phyloP scores from a whole-genome alignment of 2,113 vertebrate genomes.

The Porphyrio hochstetteri region DNA sequence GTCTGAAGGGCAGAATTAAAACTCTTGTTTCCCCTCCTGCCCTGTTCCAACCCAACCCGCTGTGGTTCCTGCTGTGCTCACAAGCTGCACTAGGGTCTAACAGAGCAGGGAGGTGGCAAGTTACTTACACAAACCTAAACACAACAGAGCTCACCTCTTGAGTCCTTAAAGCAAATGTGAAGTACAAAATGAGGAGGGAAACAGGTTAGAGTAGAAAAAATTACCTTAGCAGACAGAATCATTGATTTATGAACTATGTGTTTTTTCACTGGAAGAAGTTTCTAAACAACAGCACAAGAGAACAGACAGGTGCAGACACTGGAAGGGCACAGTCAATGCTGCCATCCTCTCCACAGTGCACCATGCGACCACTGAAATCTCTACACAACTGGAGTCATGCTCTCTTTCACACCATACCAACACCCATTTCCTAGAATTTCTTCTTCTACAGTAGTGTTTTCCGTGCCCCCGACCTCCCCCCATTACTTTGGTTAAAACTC shows the following conservation, averaged over 20 bases:
- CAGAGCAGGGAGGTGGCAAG: background rate
- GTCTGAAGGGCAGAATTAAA: background rate
- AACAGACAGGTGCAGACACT: background rate
- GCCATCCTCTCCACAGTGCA: background rate
- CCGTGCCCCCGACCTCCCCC: too few relatives aligned
- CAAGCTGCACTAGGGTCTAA: background rate
- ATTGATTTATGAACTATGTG: background rate
- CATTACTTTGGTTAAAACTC: background rate
- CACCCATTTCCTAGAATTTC: background rate
- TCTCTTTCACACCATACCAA: background rate
- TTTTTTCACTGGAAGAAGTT: background rate
- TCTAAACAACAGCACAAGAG: background rate
- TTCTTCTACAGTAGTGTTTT: background rate
- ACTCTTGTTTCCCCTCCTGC: background rate
- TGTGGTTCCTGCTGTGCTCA: background rate
- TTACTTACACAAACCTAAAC: background rate
- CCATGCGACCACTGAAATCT: fast-evolving
- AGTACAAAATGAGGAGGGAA: background rate
- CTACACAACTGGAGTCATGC: background rate
- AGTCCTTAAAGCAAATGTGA: background rate
- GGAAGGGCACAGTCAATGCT: background rate
- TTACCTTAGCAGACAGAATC: background rate
- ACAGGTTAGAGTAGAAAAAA: background rate
- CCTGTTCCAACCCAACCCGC: background rate
- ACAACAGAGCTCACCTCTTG: background rate